A percentile compares a stretch with the other conserved stretches of the same genome.
Evolutionary conservation across 2,113 vertebrate genomes (phyloP).

Genomic region (Maccullochella peelii): DNA sequence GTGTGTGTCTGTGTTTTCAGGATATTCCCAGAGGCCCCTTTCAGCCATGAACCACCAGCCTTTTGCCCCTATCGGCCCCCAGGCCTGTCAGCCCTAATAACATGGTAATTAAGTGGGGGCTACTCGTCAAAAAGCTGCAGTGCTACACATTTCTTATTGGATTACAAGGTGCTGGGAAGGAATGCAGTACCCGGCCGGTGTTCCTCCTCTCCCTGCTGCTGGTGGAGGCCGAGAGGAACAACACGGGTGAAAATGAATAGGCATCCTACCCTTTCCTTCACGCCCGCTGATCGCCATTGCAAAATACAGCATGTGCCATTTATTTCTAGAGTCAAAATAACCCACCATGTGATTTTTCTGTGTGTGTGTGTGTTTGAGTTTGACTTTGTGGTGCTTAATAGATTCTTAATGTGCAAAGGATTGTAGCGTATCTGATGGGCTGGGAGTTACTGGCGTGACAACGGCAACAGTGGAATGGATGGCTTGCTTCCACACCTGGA

Average conservation of each 20-base stretch:
- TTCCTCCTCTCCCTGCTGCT: conserved; percentile 56
- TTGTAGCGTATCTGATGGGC: conserved; percentile 70
- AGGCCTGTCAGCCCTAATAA: conserved; percentile 76
- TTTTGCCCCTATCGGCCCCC: conserved; percentile 56
- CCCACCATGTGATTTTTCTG: conserved; percentile 37
- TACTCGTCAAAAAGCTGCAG: conserved; percentile 76
- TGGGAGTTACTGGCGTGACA: conserved; percentile 71
- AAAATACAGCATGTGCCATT: conserved; percentile 83
- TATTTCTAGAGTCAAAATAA: conserved; percentile 83
- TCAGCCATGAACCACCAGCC: conserved; percentile 40
- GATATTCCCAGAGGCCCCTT: conserved; percentile 52
- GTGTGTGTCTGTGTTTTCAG: conserved; percentile 2
- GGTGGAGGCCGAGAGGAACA: conserved; percentile 58
- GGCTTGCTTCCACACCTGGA: conserved; percentile 81
- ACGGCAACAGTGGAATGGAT: conserved; percentile 74
- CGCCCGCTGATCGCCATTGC: conserved; percentile 69
- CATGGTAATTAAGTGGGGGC: conserved; percentile 84
- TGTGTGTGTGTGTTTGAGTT: conserved; percentile 31
- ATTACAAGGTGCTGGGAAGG: conserved; percentile 83
- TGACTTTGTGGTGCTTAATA: conserved; percentile 65
- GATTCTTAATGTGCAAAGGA: conserved; percentile 79
- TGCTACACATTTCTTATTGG: conserved; percentile 86
- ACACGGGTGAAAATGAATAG: conserved; percentile 73
- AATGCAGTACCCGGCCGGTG: conserved; percentile 64
- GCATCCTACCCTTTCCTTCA: conserved; percentile 76